Evolutionary conservation across 2,113 vertebrate genomes (phyloP).

Genomic region (Oophaga pumilio): DNA sequence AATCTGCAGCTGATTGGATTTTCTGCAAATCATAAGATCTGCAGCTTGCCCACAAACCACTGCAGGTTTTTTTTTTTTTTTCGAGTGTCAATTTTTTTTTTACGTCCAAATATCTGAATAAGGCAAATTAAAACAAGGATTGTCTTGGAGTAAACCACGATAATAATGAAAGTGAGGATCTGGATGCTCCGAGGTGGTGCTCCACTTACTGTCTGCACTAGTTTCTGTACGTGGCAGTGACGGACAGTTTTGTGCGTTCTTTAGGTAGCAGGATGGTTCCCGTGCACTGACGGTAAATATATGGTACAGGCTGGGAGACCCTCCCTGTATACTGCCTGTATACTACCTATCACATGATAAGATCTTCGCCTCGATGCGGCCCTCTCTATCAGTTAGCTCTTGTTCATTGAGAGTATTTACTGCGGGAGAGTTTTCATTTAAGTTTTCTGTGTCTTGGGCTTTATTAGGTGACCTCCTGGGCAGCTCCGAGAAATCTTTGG

Average conservation of each 20-base stretch:
- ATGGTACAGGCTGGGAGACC: background rate
- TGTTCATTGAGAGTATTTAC: background rate
- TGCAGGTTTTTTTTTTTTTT: too few relatives aligned
- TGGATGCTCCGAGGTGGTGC: background rate
- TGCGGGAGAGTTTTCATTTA: background rate
- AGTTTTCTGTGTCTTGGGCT: background rate
- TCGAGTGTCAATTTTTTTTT: too few relatives aligned
- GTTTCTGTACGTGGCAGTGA: background rate
- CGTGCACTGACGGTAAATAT: background rate
- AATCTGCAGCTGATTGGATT: too few relatives aligned
- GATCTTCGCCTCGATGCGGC: background rate
- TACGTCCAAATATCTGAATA: too few relatives aligned
- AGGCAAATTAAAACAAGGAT: too few relatives aligned
- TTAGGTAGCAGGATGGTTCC: background rate
- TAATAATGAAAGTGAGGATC: background rate
- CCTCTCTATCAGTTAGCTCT: background rate
- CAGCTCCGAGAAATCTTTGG: constrained; percentile 1
- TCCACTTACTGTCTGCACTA: background rate
- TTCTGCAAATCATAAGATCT: too few relatives aligned
- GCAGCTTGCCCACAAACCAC: too few relatives aligned
- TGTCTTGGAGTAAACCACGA: background rate
- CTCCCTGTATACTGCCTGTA: background rate
- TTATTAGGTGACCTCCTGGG: constrained; percentile 18
- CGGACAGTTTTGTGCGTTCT: background rate
- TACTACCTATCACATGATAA: background rate